Evolutionary conservation across 2,888 invertebrate species (phyloP).

Genomic region (Nebria salina): DNA sequence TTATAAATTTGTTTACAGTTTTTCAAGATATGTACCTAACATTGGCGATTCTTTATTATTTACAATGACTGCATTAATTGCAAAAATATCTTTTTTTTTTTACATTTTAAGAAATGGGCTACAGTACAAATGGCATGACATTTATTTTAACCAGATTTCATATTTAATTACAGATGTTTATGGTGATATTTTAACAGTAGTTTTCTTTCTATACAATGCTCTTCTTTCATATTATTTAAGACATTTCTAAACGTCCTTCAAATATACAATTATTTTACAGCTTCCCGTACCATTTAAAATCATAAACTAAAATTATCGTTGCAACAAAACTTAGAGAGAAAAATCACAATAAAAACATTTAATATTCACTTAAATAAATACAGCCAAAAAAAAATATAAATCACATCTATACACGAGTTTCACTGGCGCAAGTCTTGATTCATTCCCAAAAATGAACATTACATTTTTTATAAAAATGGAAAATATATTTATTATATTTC

Average conservation of each 20-base stretch:
- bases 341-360: neutral
- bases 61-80: constrained; percentile 42
- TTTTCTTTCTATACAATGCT: neutral
- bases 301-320: constrained; percentile 6
- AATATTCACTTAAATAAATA: neutral
- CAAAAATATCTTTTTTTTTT: constrained; percentile 40
- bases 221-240: neutral
- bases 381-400: neutral
- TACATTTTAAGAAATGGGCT: constrained; percentile 4
- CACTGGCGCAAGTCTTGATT: constrained; percentile 9
- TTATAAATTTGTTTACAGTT: constrained; percentile 29
- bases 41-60: constrained; percentile 40
- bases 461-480: constrained; percentile 5
- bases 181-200: too few species aligned
- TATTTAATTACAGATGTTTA: neutral
- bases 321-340: neutral
- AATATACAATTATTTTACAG: constrained; percentile 43
- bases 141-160: neutral
- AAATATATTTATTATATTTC: constrained; percentile 4
- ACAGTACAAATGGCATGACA: constrained; percentile 38
- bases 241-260: neutral
- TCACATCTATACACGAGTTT: constrained; percentile 2
- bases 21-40: constrained; percentile 44
- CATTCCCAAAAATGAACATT: neutral
- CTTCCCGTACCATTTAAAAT: constrained; percentile 42